A percentile compares a stretch with the other conserved stretches of the same genome.
These are phyloP conservation scores for Datnioides undecimradiatus DNA, from an alignment of 2,113 vertebrate species.

Conservation along the genomic window DNA sequence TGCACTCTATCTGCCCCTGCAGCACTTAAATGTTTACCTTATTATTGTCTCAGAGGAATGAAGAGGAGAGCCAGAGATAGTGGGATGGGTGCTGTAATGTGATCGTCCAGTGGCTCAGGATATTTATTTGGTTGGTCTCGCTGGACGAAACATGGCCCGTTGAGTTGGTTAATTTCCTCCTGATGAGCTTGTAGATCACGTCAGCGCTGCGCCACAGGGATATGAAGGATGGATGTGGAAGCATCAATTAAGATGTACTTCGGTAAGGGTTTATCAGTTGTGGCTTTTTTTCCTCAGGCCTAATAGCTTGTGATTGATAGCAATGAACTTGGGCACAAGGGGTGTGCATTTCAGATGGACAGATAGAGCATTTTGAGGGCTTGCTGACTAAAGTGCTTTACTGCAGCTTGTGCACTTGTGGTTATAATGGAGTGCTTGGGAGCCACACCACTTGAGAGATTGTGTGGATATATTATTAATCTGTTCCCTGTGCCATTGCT, in stretches of 20 bases:
- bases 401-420: constrained; percentile 70
- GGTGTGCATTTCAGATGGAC: constrained; percentile 72
- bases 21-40: constrained; percentile 39
- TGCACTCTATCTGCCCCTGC: background rate
- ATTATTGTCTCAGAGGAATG: constrained; percentile 32
- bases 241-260: constrained; percentile 77
- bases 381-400: constrained; percentile 68
- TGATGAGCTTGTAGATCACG: constrained; percentile 71
- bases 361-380: constrained; percentile 62
- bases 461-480: constrained; percentile 79
- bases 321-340: constrained; percentile 59
- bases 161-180: constrained; percentile 74
- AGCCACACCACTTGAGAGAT: constrained; percentile 71
- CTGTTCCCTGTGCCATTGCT: constrained; percentile 50
- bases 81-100: constrained; percentile 42
- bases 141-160: constrained; percentile 48
- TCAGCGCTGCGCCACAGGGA: constrained; percentile 54
- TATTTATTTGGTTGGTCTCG: constrained; percentile 57
- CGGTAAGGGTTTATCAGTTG: constrained; percentile 60
- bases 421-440: constrained; percentile 70
- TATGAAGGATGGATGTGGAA: constrained; percentile 56
- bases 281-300: constrained; percentile 53
- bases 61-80: constrained; percentile 31
- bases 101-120: constrained; percentile 35
- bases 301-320: constrained; percentile 77